A percentile compares a stretch with the other conserved stretches of the same genome.
Evolutionary conservation across 1,140 invertebrate species (phyloP).

Genomic region (Wasmannia auropunctata): DNA sequence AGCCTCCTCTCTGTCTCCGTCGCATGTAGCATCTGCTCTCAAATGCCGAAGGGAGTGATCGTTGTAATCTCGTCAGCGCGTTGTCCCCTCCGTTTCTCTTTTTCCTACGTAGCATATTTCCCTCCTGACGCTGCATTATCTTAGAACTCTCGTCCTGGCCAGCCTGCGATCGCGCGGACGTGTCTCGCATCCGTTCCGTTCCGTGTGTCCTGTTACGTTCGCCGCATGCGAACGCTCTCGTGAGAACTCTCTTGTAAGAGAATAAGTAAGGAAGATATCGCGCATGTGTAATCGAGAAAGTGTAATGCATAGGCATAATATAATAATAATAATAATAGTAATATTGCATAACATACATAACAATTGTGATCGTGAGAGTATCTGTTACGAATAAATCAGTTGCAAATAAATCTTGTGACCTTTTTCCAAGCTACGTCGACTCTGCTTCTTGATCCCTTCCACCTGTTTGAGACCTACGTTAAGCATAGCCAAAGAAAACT

Average conservation of each 20-base stretch:
- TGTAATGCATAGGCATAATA: conserved; percentile 71
- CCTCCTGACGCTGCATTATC: conserved; percentile 4
- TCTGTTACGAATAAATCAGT: conserved; percentile 78
- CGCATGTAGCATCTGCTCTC: neutral
- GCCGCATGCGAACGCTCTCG: conserved; percentile 9
- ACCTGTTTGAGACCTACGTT: neutral
- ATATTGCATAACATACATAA: conserved; percentile 75
- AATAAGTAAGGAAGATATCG: conserved; percentile 63
- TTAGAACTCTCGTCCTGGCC: neutral
- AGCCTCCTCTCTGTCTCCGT: neutral
- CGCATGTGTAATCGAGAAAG: conserved; percentile 76
- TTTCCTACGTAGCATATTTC: neutral
- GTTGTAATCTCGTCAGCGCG: neutral
- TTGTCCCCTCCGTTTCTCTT: neutral
- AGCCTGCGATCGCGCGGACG: conserved; percentile 36
- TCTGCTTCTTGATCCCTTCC: conserved; percentile 41
- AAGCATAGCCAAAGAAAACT: neutral
- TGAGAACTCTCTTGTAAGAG: conserved; percentile 27
- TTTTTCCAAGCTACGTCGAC: conserved; percentile 67
- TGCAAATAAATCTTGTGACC: conserved; percentile 77
- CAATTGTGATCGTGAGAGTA: conserved; percentile 80
- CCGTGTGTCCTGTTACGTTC: conserved; percentile 48
- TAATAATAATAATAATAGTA: conserved; percentile 52
- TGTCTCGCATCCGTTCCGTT: conserved; percentile 54
- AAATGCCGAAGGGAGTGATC: neutral